Base-by-base conservation (phyloP, 2,113 vertebrate species). In the Scartelaos histophorus region DNA sequence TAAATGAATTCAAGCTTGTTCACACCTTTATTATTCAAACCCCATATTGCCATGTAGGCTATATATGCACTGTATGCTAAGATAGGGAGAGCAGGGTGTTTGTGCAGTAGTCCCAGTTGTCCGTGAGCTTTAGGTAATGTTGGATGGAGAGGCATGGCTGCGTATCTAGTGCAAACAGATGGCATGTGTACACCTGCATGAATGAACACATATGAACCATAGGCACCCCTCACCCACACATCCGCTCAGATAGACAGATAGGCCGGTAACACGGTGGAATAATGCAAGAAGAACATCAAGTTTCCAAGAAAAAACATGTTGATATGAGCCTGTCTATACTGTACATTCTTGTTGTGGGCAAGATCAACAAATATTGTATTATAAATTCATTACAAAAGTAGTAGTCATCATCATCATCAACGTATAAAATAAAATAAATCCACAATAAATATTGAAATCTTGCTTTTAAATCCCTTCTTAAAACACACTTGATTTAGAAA, bases 141-240 rank as follows among this genome's bases (percentile, higher is more conserved):
- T 67, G 66, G 75, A 82, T 46, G 19, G 35, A 75, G 70, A 75
- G 70, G 70, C 61, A 79, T 76, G 75, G 81, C 85, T 60, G 76
- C 81, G 67, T 90, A 90, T 93, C 90, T 89, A 53, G 47, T 76
- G 82, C 73, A 80, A 86, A 84, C 91, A 91, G 89, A 91, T 90
- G 87, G 86, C 72, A 78, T 78, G 76, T 77, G 83, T 78, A 67
- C 2, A 51, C 64, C 66, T 60, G 85, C 82, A 87, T 89, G 86
- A 81, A 82, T 83, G 76, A 84, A 70, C 78, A 81, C 76, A 78
- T 71, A 73, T 80, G 78, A 16, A 64, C 67, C 51, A 13, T 43
- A 56, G 24, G 13, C 66, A 2, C 46, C 43, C 43, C 13, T 25
- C 54, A 7, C 21, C 64, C 65, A 49, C 65, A 71, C 38, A 69